Percentiles rank a stretch among this genome's conserved stretches.
These are phyloP conservation scores for Himalopsyche tibetana DNA, from an alignment of 2,888 invertebrate genomes.

Conservation along the genomic window DNA sequence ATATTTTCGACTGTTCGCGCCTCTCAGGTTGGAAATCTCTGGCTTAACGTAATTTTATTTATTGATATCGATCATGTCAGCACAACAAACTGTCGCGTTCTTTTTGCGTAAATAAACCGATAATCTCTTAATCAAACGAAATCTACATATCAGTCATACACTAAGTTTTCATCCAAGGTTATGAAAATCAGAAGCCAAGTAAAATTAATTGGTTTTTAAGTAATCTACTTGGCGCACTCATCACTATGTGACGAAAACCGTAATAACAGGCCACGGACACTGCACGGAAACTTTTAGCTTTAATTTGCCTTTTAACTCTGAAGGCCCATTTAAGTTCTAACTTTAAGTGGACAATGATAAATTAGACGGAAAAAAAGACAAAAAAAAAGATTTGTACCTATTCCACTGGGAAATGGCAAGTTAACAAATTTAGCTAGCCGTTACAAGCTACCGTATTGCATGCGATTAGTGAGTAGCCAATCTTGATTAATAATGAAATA, in stretches of 20 bases:
- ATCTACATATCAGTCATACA: background rate
- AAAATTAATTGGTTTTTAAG: slow-evolving; percentile 36
- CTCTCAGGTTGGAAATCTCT: too few relatives aligned
- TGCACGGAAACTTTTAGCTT: slow-evolving; percentile 24
- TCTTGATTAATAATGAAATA: too few relatives aligned
- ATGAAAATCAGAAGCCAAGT: slow-evolving; percentile 42
- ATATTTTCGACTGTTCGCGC: too few relatives aligned
- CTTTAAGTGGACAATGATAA: background rate
- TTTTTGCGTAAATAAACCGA: background rate
- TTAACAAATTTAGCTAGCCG: too few relatives aligned
- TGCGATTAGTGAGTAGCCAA: too few relatives aligned
- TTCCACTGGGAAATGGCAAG: too few relatives aligned
- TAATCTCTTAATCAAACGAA: background rate
- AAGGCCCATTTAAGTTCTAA: background rate
- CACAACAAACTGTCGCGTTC: too few relatives aligned
- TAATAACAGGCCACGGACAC: slow-evolving; percentile 14
- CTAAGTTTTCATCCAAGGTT: background rate
- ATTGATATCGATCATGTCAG: too few relatives aligned
- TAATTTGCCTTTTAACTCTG: background rate
- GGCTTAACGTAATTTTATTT: too few relatives aligned
- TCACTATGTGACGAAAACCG: slow-evolving; percentile 35
- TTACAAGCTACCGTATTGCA: too few relatives aligned
- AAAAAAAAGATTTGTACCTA: too few relatives aligned
- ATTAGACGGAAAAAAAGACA: too few relatives aligned
- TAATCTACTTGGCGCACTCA: slow-evolving; percentile 17